These are phyloP conservation scores for Caenorhabditis inopinata DNA, from an alignment of 1,140 invertebrate species.

Conservation along the genomic window DNA sequence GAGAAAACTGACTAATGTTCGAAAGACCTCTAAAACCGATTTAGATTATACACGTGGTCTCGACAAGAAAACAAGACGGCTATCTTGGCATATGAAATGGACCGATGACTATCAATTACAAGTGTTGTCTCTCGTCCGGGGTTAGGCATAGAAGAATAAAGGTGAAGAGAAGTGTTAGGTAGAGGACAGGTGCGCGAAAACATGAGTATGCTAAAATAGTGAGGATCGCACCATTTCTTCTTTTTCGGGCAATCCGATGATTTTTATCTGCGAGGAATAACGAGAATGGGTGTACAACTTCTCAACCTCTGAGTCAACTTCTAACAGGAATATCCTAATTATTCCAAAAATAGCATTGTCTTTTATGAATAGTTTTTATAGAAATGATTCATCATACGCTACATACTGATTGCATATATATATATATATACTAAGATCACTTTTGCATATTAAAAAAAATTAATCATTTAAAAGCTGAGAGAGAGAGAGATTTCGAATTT, in stretches of 20 bases:
- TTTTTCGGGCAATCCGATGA: background rate
- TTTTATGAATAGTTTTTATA: no score
- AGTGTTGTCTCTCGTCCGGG: background rate
- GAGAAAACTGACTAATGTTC: background rate
- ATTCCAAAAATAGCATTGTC: background rate
- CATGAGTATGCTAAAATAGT: constrained; percentile 25
- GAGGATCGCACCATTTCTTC: background rate
- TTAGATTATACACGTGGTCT: background rate
- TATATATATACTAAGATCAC: background rate
- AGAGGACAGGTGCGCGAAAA: constrained; percentile 7
- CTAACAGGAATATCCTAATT: background rate
- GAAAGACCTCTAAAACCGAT: background rate
- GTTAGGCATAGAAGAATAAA: background rate
- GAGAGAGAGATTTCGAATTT: no score
- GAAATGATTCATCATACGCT: no score
- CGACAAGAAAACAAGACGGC: background rate
- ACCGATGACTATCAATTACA: constrained; percentile 18
- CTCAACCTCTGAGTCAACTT: background rate
- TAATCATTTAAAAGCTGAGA: no score
- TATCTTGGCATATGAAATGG: background rate
- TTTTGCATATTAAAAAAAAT: background rate
- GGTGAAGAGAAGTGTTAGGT: background rate
- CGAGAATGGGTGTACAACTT: constrained; percentile 3
- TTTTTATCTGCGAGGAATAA: constrained; percentile 7
- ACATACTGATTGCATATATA: no score